Percentiles rank a stretch among this genome's conserved stretches.
Evolutionary conservation across 1,140 invertebrate genomes (phyloP).

Genomic region (Phortica variegata): DNA sequence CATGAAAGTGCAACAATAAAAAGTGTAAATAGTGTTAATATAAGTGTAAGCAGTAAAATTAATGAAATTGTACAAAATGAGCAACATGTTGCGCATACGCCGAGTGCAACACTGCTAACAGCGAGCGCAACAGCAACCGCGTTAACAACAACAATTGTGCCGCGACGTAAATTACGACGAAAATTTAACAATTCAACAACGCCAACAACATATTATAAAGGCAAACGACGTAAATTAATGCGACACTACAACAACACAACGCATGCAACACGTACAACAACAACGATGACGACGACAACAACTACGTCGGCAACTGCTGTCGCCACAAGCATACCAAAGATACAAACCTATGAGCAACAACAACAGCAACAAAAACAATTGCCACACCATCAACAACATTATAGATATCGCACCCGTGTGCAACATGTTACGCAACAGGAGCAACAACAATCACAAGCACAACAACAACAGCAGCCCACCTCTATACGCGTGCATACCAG

Average conservation of each 20-base stretch:
- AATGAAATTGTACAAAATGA: slow-evolving; percentile 49
- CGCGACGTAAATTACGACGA: slow-evolving; percentile 34
- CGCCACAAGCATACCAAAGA: slow-evolving; percentile 41
- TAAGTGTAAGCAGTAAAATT: slow-evolving; percentile 48
- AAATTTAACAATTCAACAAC: slow-evolving; percentile 29
- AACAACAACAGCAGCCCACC: slow-evolving; percentile 24
- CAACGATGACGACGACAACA: slow-evolving; percentile 29
- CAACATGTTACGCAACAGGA: slow-evolving; percentile 27
- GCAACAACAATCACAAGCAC: slow-evolving; percentile 25
- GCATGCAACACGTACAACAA: slow-evolving; percentile 43
- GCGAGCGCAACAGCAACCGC: slow-evolving; percentile 16
- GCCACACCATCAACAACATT: slow-evolving; percentile 28
- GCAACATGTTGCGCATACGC: background rate
- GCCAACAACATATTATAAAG: slow-evolving; percentile 4
- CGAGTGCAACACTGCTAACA: background rate
- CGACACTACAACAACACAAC: slow-evolving; percentile 36
- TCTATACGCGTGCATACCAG: slow-evolving; percentile 23
- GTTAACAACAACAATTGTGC: slow-evolving; percentile 23
- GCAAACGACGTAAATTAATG: slow-evolving; percentile 32
- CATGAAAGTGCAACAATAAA: slow-evolving; percentile 4
- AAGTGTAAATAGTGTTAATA: slow-evolving; percentile 56
- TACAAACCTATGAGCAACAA: too few relatives aligned
- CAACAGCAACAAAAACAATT: slow-evolving; percentile 13
- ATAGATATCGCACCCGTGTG: slow-evolving; percentile 28
- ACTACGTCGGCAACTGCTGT: slow-evolving; percentile 19